Percentiles rank a stretch among this genome's conserved stretches.
phyloP scores from a whole-genome alignment of 2,888 invertebrate species.

The Standfussiana lucernea region DNA sequence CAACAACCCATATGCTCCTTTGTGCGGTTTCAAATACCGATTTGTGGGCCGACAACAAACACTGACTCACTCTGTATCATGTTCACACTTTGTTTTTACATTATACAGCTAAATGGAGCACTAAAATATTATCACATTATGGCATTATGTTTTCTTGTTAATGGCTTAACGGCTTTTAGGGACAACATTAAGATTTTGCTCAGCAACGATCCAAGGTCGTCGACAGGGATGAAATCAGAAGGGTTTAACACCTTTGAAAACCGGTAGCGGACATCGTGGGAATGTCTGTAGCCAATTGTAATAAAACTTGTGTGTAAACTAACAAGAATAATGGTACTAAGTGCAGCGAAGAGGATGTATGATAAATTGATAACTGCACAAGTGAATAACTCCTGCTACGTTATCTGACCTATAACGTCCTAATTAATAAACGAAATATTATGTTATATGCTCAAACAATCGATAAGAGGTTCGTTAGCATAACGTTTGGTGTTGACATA shows the following conservation, averaged over 20 bases:
- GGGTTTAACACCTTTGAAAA: conserved; percentile 42
- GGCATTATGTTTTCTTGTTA: conserved; percentile 41
- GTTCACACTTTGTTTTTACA: conserved; percentile 72
- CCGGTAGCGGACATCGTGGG: conserved; percentile 18
- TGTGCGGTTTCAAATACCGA: conserved; percentile 83
- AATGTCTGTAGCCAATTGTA: conserved; percentile 15
- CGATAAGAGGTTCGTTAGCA: conserved; percentile 40
- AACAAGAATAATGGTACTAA: conserved; percentile 16
- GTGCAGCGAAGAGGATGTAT: conserved; percentile 16
- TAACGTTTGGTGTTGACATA: conserved; percentile 18
- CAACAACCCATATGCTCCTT: conserved; percentile 81
- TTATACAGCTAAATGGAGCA: conserved; percentile 44
- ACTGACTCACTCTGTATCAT: conserved; percentile 85
- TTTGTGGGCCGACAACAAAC: conserved; percentile 82
- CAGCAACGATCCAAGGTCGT: conserved; percentile 49
- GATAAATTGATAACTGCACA: conserved; percentile 41
- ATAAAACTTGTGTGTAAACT: conserved; percentile 4
- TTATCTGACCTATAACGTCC: conserved; percentile 38
- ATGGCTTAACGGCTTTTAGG: conserved; percentile 46
- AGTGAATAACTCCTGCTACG: conserved; percentile 48
- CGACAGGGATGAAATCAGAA: conserved; percentile 38
- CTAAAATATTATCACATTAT: conserved; percentile 54
- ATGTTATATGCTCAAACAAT: conserved; percentile 33
- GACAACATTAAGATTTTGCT: conserved; percentile 46
- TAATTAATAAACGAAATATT: conserved; percentile 54